Evolutionary conservation across 2,888 invertebrate genomes (phyloP), one percentile per base, ranked within the genome.

Genomic region (Heteromurus nitidus): DNA sequence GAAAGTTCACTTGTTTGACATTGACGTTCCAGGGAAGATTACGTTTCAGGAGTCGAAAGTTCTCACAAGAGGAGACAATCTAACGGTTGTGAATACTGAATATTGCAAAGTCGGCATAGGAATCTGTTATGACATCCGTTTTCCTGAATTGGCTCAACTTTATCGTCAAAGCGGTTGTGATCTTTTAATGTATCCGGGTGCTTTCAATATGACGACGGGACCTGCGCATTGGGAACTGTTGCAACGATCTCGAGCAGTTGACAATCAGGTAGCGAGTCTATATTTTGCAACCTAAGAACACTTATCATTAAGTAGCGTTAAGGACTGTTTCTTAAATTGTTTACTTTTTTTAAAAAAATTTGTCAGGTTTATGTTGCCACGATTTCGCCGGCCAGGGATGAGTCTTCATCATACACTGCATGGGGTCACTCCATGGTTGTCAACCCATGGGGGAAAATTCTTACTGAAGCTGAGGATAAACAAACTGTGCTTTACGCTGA

Each of bases 201-300:
- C 98, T 0, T 98, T 98, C 90, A 98, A 97, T 90, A 95, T 95
- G 95, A 96, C 96, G 0, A 98, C 98, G 0, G 98, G 98, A 0
- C 97, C 97, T 0, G 90, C 93, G 74, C 98, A 98, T 89, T 99
- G 97, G 97, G 95, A 96, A 88, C 89, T 96, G 3, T 90, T 98
- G 20, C 94, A 93, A 80, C 91, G 95, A 60, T 92, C 93, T 0
- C 91, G 98, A 65, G 97, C 98, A 42, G 91, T 93, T 36, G 98
- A 98, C 90, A 94, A 95, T 89, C 97, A 98, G 90, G 90, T 88
- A 55, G 22, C 50, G 58, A 53, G 11, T 24, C n/a, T 7, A 60
- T 44, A 50, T 26, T 36, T 1, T 30, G 18, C 9, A 68, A 60
- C 24, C 7, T 16, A n/a, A n/a, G n/a, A n/a, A n/a, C n/a, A n/a